A percentile compares a stretch with the other conserved stretches of the same genome.
Evolutionary conservation across 2,797 vertebrate genomes (phyloP).

Genomic region (Leuciscus waleckii): DNA sequence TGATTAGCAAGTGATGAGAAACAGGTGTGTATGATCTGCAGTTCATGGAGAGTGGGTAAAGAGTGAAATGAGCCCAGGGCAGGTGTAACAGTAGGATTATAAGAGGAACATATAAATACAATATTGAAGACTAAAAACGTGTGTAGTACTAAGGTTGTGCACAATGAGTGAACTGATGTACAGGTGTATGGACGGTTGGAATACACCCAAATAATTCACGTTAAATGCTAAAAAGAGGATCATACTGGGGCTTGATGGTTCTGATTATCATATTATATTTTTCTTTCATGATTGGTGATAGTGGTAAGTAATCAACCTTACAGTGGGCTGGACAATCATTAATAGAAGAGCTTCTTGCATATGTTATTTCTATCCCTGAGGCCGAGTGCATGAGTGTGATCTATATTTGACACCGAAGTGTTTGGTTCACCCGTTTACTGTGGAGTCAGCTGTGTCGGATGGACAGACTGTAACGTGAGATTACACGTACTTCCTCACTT

Average conservation of each 20-base stretch:
- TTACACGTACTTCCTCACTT: constrained; percentile 57
- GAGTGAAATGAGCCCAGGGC: too few species aligned
- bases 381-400: constrained; percentile 26
- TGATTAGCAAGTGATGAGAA: neutral
- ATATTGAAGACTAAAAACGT: too few species aligned
- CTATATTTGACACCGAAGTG: constrained; percentile 63
- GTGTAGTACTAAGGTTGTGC: too few species aligned
- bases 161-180: neutral
- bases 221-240: neutral
- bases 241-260: neutral
- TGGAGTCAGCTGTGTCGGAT: constrained; percentile 64
- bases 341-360: constrained; percentile 22
- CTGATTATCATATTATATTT: neutral
- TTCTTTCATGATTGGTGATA: neutral
- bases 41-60: too few species aligned
- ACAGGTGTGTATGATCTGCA: neutral
- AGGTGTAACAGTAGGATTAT: too few species aligned
- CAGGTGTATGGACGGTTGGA: neutral
- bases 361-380: constrained; percentile 47
- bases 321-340: neutral
- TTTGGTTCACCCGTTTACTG: constrained; percentile 58
- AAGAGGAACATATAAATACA: too few species aligned
- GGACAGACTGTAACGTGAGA: constrained; percentile 56
- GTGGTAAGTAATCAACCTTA: neutral
- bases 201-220: neutral